phyloP scores from a whole-genome alignment of 92 coral and sea anemone genomes.

The Epizoanthus rinbou region DNA sequence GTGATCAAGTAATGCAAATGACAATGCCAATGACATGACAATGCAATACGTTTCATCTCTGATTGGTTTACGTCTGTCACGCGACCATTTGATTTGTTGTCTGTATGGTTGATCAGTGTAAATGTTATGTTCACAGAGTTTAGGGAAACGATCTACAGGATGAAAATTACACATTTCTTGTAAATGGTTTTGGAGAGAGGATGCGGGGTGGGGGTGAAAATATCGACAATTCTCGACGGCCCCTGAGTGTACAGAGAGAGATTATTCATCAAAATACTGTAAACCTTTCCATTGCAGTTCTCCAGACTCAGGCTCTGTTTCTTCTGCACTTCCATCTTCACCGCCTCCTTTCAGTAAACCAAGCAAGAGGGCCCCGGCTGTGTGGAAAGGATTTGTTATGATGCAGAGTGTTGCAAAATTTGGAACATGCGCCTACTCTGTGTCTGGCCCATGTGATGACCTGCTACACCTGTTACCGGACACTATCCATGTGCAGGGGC shows the following conservation, averaged over 20 bases:
- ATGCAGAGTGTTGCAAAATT: constrained; percentile 96
- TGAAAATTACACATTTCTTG: too few species aligned
- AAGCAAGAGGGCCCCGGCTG: constrained; percentile 70
- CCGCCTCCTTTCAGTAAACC: constrained; percentile 67
- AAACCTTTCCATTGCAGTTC: constrained; percentile 58
- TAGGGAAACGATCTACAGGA: too few species aligned
- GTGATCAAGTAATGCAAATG: too few species aligned
- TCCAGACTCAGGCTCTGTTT: constrained; percentile 77
- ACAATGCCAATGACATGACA: too few species aligned
- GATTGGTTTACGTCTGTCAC: too few species aligned
- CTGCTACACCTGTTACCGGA: constrained; percentile 90
- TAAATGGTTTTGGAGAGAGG: too few species aligned
- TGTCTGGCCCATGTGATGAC: constrained; percentile 93
- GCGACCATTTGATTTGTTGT: too few species aligned
- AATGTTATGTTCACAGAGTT: too few species aligned
- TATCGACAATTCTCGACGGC: background rate
- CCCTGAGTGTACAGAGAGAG: background rate
- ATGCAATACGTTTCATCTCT: too few species aligned
- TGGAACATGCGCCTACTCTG: constrained; percentile 89
- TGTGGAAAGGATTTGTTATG: constrained; percentile 99
- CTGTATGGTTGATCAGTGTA: too few species aligned
- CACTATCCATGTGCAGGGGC: constrained; percentile 92
- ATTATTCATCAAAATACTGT: background rate
- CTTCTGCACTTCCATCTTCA: constrained; percentile 57
- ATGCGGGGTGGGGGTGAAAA: background rate